phyloP scores from a whole-genome alignment of 2,797 vertebrate species.

The Phyllotis vaccarum region DNA sequence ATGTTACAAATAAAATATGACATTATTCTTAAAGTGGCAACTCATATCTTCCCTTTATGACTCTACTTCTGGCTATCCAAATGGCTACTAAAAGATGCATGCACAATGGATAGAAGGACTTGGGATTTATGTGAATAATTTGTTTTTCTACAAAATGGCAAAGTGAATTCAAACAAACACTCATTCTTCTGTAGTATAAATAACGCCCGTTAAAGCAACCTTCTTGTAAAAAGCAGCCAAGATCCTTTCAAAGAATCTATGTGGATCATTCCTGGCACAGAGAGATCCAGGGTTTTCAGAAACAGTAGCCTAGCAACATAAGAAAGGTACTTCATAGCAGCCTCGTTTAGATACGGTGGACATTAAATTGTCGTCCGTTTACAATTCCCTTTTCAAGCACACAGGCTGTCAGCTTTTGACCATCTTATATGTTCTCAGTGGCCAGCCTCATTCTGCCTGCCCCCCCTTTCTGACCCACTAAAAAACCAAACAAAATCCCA shows the following conservation, averaged over 20 bases:
- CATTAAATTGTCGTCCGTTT: constrained; percentile 89
- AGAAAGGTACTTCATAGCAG: constrained; percentile 91
- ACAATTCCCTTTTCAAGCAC: constrained; percentile 87
- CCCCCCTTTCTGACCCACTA: constrained; percentile 86
- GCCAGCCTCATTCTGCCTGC: constrained; percentile 93
- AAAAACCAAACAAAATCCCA: constrained; percentile 48
- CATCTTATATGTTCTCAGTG: constrained; percentile 83
- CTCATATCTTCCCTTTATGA: constrained; percentile 84
- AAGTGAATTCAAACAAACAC: constrained; percentile 89
- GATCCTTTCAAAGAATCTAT: constrained; percentile 84
- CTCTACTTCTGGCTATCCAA: constrained; percentile 89
- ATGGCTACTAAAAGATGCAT: constrained; percentile 93
- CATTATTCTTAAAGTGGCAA: constrained; percentile 84
- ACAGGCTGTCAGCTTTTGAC: constrained; percentile 91
- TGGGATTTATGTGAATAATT: constrained; percentile 79
- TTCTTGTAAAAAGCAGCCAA: constrained; percentile 93
- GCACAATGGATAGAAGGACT: constrained; percentile 92
- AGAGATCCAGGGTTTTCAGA: constrained; percentile 89
- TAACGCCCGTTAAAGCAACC: constrained; percentile 93
- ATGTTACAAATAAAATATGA: constrained; percentile 90
- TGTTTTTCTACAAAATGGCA: constrained; percentile 89
- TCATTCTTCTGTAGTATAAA: constrained; percentile 89
- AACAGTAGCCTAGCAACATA: constrained; percentile 94
- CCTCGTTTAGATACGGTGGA: constrained; percentile 90
- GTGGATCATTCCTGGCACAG: constrained; percentile 86